Base-by-base conservation (phyloP, 2,888 invertebrate genomes). In the Portevinia maculata region DNA sequence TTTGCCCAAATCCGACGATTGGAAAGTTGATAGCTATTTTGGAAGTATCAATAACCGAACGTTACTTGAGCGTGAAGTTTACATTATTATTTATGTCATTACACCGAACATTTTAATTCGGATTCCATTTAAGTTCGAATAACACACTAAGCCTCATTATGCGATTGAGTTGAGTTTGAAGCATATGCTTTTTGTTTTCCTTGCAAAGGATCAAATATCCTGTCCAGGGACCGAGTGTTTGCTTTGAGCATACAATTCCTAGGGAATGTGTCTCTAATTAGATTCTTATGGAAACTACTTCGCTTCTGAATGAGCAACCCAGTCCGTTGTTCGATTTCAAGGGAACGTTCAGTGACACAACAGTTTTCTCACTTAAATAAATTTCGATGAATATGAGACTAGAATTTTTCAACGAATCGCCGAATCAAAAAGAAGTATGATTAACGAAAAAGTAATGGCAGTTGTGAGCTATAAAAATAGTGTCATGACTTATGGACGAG, bases 141-240 rank as follows among this genome's bases (percentile, higher is more conserved):
- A 57, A 57, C 55, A 53, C 71, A 41, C 62, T 52, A 60, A 60
- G 52, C 52, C 71, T 74, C 74, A 64, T 74, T 65, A 57, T 57
- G 62, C 73, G 55, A 64, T 73, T 62, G 60, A 52, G 44, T 71
- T 24, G 59, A 32, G 19, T 30, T 44, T 8, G 17, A 6, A 9
- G 8, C 3, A 6, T 13, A 7, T 11, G 17, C n/a, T 13, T 13
- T 24, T 11, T 32, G 3, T 32, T n/a, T 15, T 41, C 19, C 46
- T 17, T 73, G 24, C 5, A 13, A 50, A 65, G 73, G 74, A 74
- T 74, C 74, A 57, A 65, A 74, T 74, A 57, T 50, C 74, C 48
- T 48, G 39, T 30, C 46, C 48, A 32, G 74, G 74, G 74, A 64
- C 64, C 55, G 62, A 39, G 55, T 73, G 64, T 73, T 73, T 73